A percentile compares a stretch with the other conserved stretches of the same genome.
phyloP scores from a whole-genome alignment of 2,797 vertebrate species.

The Sebastes wilsoni region DNA sequence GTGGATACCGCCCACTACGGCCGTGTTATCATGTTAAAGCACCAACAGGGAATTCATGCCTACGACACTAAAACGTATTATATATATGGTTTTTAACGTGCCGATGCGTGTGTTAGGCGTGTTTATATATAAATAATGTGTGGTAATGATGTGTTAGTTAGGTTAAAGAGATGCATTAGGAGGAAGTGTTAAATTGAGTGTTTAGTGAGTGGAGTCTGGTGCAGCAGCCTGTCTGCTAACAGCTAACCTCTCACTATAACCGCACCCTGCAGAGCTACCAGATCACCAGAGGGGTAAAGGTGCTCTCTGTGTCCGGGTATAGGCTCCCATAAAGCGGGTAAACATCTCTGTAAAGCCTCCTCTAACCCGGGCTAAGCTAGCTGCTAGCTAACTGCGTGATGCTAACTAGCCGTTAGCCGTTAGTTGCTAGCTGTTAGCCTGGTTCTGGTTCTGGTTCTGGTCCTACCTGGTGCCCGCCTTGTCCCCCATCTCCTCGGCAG shows the following conservation, averaged over 20 bases:
- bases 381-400: conserved; percentile 59
- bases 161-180: accelerated
- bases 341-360: background rate
- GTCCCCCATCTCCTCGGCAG: conserved; percentile 85
- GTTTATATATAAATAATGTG: accelerated
- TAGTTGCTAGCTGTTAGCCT: too few species aligned
- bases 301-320: accelerated
- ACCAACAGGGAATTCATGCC: conserved; percentile 21
- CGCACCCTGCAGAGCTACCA: conserved; percentile 62
- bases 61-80: background rate
- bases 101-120: accelerated
- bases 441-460: too few species aligned
- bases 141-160: accelerated
- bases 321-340: background rate
- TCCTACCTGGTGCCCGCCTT: conserved; percentile 86
- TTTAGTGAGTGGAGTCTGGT: conserved; percentile 17
- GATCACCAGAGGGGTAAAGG: too few species aligned
- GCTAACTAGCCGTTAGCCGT: background rate
- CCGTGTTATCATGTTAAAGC: conserved; percentile 15
- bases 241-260: conserved; percentile 22
- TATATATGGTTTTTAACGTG: too few species aligned
- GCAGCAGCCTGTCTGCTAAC: background rate
- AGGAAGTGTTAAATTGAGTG: conserved; percentile 12
- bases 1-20: conserved; percentile 47
- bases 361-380: conserved; percentile 31